Percentiles rank a stretch among this genome's conserved stretches.
phyloP scores from a whole-genome alignment of 2,113 vertebrate species.

The Burhinus oedicnemus region DNA sequence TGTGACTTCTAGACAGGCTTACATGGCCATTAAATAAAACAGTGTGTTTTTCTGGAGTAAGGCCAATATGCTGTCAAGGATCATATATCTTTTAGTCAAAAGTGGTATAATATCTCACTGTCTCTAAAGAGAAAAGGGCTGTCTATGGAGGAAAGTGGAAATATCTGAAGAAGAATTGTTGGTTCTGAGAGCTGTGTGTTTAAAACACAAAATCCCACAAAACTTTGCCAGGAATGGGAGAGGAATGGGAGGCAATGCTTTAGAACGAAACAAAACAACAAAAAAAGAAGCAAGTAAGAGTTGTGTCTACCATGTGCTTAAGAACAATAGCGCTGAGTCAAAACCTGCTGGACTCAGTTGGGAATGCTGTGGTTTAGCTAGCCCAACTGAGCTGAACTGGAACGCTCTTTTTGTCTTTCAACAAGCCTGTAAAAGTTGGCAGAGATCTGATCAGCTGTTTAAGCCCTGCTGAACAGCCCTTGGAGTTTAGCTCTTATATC shows the following conservation, averaged over 20 bases:
- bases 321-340: not conserved
- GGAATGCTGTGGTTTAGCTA: slow-evolving; percentile 37
- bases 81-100: not conserved
- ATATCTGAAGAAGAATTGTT: not conserved
- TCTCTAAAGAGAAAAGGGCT: not conserved
- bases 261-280: not conserved
- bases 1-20: not conserved
- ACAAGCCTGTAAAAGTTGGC: not conserved
- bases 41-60: not conserved
- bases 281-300: not conserved
- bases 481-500: not conserved
- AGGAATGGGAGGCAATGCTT: not conserved
- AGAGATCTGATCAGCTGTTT: slow-evolving; percentile 48
- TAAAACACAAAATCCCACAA: not conserved
- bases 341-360: slow-evolving; percentile 42
- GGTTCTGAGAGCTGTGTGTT: not conserved
- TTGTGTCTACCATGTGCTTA: slow-evolving; percentile 21
- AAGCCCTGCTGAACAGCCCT: not conserved
- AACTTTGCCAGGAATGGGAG: not conserved
- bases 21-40: not conserved
- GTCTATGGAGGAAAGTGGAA: not conserved
- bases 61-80: not conserved
- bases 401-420: slow-evolving; percentile 45
- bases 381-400: slow-evolving; percentile 10
- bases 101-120: not conserved